Evolutionary conservation across 2,797 vertebrate species (phyloP).

Genomic region (Denticeps clupeoides): DNA sequence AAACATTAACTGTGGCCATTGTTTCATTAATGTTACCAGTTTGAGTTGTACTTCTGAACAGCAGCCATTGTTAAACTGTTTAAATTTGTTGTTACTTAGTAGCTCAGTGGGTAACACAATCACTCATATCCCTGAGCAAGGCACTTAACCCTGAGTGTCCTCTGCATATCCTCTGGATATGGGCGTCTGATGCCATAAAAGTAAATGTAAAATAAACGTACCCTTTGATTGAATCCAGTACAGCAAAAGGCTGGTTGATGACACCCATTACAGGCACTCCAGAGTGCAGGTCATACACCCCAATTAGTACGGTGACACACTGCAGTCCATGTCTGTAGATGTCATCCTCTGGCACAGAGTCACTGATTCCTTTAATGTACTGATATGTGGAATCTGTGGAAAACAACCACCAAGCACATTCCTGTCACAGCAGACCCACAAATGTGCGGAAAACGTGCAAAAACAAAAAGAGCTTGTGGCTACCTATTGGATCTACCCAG

Average conservation of each 20-base stretch:
- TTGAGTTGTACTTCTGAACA: too few relatives aligned
- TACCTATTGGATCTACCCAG: constrained; percentile 58
- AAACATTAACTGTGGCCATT: too few relatives aligned
- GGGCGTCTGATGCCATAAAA: too few relatives aligned
- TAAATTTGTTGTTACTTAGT: too few relatives aligned
- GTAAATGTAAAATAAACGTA: not conserved
- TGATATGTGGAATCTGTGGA: constrained; percentile 52
- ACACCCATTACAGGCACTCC: constrained; percentile 51
- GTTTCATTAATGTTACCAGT: too few relatives aligned
- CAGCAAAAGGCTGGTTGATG: constrained; percentile 52
- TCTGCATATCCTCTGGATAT: too few relatives aligned
- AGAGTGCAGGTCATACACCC: constrained; percentile 42
- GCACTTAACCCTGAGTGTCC: too few relatives aligned
- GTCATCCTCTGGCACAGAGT: constrained; percentile 32
- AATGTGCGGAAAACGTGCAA: not conserved
- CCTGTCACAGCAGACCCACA: too few relatives aligned
- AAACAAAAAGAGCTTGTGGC: not conserved
- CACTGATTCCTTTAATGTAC: constrained; percentile 48
- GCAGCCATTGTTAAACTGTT: too few relatives aligned
- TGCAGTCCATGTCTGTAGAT: constrained; percentile 49
- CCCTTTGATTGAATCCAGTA: constrained; percentile 26
- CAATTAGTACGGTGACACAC: constrained; percentile 52
- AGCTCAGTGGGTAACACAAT: too few relatives aligned
- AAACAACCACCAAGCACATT: too few relatives aligned
- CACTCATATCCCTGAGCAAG: too few relatives aligned